Conservation (phyloP, 1,140 invertebrate genomes). For the Cepaea nemoralis region DNA sequence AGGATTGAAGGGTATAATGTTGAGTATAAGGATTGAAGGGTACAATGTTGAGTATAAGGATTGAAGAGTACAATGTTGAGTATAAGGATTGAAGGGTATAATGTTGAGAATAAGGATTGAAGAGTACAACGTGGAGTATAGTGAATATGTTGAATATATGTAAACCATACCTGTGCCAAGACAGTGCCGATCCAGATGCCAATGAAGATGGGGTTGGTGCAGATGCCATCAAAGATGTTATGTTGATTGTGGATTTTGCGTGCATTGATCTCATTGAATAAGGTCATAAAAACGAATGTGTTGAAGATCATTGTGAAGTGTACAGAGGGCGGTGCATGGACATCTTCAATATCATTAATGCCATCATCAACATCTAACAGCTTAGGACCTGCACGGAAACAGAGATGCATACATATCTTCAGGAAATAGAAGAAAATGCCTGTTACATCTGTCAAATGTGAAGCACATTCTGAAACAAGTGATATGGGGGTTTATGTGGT, state of each 20-base stretch:
- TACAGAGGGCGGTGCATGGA: constrained; percentile 86
- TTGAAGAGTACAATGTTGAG: no score
- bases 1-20: no score
- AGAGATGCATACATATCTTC: neutral
- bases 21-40: no score
- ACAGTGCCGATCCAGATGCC: constrained; percentile 96
- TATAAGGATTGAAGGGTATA: no score
- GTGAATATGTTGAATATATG: no score
- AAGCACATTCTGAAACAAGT: no score
- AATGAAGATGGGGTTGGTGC: constrained; percentile 98
- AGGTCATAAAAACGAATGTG: constrained; percentile 99
- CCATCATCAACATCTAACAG: constrained; percentile 94
- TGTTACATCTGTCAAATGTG: no score
- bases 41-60: no score
- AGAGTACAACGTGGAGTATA: no score
- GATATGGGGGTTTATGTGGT: no score
- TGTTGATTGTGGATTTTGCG: constrained; percentile 99
- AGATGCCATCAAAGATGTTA: constrained; percentile 91
- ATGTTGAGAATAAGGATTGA: no score
- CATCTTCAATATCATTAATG: constrained; percentile 73
- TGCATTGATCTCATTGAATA: constrained; percentile 99
- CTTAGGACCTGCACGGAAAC: constrained; percentile 75
- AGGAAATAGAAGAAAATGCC: no score
- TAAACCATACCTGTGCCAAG: constrained; percentile 89
- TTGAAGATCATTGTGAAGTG: constrained; percentile 99